These are phyloP conservation scores for Myiothlypis coronata DNA, from an alignment of 2,797 vertebrate genomes.

Conservation along the genomic window DNA sequence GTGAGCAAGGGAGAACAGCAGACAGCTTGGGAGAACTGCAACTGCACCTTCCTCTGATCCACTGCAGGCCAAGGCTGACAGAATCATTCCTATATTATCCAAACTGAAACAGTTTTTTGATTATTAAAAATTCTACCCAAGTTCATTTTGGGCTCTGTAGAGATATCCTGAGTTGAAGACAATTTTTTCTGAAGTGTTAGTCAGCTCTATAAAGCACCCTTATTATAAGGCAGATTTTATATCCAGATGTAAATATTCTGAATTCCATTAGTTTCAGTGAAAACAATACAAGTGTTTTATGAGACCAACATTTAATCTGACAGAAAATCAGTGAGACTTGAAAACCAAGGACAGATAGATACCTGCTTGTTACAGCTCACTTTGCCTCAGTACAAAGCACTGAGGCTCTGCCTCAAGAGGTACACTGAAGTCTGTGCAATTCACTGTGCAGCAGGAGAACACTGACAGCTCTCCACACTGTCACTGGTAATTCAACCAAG, in stretches of 20 bases:
- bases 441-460: not conserved
- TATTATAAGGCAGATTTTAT: not conserved
- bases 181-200: not conserved
- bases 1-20: not conserved
- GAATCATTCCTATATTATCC: not conserved
- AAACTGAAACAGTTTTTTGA: not conserved
- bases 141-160: not conserved
- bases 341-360: not conserved
- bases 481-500: not conserved
- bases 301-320: not conserved
- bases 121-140: not conserved
- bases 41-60: not conserved
- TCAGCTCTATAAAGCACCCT: not conserved
- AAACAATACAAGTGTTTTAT: not conserved
- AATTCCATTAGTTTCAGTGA: not conserved
- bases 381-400: not conserved
- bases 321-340: not conserved
- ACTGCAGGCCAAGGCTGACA: not conserved
- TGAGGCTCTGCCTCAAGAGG: not conserved
- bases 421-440: not conserved
- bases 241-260: not conserved
- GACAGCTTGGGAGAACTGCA: not conserved
- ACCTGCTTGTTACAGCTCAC: not conserved
- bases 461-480: fast-evolving
- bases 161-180: not conserved